These are phyloP conservation scores for Toxotes jaculatrix DNA, from an alignment of 2,113 vertebrate genomes.

Conservation along the genomic window DNA sequence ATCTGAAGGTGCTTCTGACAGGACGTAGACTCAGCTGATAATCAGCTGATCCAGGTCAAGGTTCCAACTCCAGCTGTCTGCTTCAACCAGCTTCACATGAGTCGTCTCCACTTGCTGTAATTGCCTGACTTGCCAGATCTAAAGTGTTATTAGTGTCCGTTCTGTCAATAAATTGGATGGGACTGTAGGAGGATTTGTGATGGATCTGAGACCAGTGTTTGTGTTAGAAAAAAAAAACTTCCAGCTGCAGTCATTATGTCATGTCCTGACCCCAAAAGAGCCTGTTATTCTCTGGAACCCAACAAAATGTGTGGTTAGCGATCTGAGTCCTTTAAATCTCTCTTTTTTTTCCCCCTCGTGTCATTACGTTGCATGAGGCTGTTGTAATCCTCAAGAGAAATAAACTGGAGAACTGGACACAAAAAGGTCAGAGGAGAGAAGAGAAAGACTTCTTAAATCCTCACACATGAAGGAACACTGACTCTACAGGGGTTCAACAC, in stretches of 20 bases:
- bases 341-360: too few relatives aligned
- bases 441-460: not conserved
- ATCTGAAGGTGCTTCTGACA: not conserved
- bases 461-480: not conserved
- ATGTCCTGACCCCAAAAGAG: not conserved
- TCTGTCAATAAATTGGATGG: not conserved
- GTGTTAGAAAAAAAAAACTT: too few relatives aligned
- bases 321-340: not conserved
- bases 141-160: not conserved
- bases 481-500: too few relatives aligned
- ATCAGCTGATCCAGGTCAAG: conserved; percentile 10
- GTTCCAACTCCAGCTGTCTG: not conserved
- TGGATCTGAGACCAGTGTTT: too few relatives aligned
- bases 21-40: not conserved
- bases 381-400: conserved; percentile 6
- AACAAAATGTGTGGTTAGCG: not conserved
- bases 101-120: not conserved
- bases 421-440: not conserved
- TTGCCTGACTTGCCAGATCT: not conserved
- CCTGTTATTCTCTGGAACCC: not conserved
- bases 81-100: not conserved
- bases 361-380: not conserved
- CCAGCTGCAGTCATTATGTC: not conserved
- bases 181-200: too few relatives aligned
- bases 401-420: not conserved